These are phyloP conservation scores for Invenusta paracnida DNA, from an alignment of 2,888 invertebrate species.

Conservation along the genomic window DNA sequence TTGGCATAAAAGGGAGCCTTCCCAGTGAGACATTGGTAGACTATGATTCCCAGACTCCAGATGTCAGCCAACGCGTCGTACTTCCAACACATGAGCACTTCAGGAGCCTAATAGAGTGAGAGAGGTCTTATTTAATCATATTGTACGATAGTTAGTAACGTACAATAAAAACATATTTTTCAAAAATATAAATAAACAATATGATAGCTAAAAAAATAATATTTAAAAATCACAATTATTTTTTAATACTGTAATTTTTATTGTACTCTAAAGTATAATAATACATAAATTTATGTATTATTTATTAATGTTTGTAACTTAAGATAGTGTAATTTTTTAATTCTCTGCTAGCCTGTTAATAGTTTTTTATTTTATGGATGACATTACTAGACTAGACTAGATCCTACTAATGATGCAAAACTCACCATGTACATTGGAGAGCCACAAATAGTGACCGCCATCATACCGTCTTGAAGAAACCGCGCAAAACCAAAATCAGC, in stretches of 20 bases:
- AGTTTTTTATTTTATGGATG: no score
- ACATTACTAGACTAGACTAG: no score
- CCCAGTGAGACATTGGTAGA: slow-evolving; percentile 94
- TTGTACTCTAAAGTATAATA: no score
- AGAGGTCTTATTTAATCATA: no score
- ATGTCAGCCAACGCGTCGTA: slow-evolving; percentile 98
- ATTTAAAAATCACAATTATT: no score
- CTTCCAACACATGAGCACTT: slow-evolving; percentile 96
- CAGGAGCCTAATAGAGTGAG: slow-evolving; percentile 89
- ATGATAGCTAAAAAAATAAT: background rate
- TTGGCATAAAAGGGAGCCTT: slow-evolving; percentile 97
- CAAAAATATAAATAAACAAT: slow-evolving; percentile 27
- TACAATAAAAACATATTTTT: background rate
- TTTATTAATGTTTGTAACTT: no score
- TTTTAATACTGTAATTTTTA: no score
- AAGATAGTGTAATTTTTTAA: no score
- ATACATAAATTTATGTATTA: no score
- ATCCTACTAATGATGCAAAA: no score
- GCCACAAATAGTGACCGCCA: slow-evolving; percentile 98
- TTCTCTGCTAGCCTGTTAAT: no score
- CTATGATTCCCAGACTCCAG: slow-evolving; percentile 97
- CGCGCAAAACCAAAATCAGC: slow-evolving; percentile 99
- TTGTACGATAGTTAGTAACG: background rate
- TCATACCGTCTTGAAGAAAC: slow-evolving; percentile 94
- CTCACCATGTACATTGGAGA: slow-evolving; percentile 98